Evolutionary conservation across 37 sponge, comb jelly and placozoan genomes (phyloP), one percentile per base, ranked within the genome.

Genomic region (Spongia lamella): DNA sequence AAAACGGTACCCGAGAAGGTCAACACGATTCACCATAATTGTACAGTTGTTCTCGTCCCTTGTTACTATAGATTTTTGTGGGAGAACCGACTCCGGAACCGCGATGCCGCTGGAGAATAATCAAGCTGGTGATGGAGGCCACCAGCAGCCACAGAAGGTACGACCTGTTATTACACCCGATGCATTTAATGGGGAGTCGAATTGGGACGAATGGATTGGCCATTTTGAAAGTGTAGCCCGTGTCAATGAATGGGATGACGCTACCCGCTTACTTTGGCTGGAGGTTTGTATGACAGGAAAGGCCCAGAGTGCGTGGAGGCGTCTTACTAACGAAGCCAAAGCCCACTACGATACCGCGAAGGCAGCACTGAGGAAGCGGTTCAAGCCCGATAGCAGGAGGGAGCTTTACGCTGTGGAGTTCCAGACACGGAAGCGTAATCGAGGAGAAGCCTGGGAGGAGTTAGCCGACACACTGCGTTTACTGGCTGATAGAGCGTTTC

Each of bases 231-330:
- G 59, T 57, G 27, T 57, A 7, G 59, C 59, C 7, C 7, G 27
- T 7, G 59, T 57, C 27, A 27, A 26, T 26, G 59, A 57, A 4
- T 57, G 59, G 59, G 27, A 57, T 16, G 59, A 57, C 27, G 59
- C 24, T 6, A 26, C 24, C 59, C 24, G 27, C 15, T 16, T 57
- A 26, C 24, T 27, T 21, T 57, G 59, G 59, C 14, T 57, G 59
- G 27, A 26, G 59, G 59, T 57, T 21, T 16, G 59, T 57, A 21
- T 57, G 59, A 57, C 59, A 27, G 59, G 59, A 57, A 21, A 26
- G 59, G 59, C 59, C 27, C 4, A 26, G 27, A 26, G 59, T 7
- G 14, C 24, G 24, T 57, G 24, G 24, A 57, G 24, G 14, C 27
- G 59, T 21, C 6, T 57, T 6, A 21, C 13, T 7, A 26, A 5